A percentile compares a stretch with the other conserved stretches of the same genome.
Conservation (phyloP, 2,113 vertebrate genomes). For the Siphamia tubifer region DNA sequence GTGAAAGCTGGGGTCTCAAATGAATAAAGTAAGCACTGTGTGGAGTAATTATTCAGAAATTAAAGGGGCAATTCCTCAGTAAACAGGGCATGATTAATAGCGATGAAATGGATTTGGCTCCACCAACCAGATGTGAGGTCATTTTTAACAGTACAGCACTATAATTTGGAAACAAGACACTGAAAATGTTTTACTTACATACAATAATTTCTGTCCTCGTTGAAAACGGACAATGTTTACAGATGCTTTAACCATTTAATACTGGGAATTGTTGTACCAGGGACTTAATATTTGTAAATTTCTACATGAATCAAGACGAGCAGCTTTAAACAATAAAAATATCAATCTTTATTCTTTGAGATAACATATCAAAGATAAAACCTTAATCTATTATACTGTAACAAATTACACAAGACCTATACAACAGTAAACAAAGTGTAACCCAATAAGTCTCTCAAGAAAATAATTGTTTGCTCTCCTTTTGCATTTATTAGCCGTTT, state of each 20-base stretch:
- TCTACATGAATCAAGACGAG: slow-evolving; percentile 20
- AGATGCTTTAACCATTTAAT: neutral
- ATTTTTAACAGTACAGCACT: neutral
- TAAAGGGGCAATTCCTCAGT: neutral
- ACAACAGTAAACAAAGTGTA: slow-evolving; percentile 80
- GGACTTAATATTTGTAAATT: too few species aligned
- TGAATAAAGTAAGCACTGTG: neutral
- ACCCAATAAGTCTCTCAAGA: slow-evolving; percentile 35
- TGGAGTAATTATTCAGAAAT: neutral
- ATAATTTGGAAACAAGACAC: neutral
- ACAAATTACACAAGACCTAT: slow-evolving; percentile 90
- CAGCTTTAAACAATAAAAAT: slow-evolving; percentile 79
- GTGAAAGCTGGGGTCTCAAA: neutral
- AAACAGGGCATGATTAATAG: neutral
- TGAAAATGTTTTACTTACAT: neutral
- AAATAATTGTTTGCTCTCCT: slow-evolving; percentile 10
- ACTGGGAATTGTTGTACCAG: too few species aligned
- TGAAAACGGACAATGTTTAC: neutral
- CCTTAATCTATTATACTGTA: slow-evolving; percentile 81
- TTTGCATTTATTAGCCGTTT: neutral
- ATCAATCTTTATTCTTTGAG: slow-evolving; percentile 93
- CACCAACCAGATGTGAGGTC: neutral
- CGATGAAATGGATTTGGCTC: too few species aligned
- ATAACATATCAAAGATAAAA: slow-evolving; percentile 88
- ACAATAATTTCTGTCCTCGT: neutral